Evolutionary conservation across 2,888 invertebrate species (phyloP).

Genomic region (Microplitis manilae): DNA sequence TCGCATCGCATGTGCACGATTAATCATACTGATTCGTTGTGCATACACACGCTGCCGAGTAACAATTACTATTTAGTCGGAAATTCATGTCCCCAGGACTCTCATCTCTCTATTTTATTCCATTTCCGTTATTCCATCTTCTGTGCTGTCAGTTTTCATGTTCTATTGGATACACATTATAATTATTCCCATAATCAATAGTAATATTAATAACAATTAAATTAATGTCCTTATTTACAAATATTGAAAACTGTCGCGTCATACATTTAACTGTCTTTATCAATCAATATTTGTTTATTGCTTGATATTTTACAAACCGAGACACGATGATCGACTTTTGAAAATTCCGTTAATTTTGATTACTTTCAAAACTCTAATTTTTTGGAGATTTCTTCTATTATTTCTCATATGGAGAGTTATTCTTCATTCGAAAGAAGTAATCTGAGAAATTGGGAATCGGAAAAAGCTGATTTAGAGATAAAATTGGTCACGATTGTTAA

Average conservation of each 20-base stretch:
- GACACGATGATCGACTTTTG: too few species aligned
- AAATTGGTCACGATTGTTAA: too few species aligned
- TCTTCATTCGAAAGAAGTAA: too few species aligned
- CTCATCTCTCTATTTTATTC: slow-evolving; percentile 20
- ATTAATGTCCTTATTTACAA: neutral
- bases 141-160: slow-evolving; percentile 1
- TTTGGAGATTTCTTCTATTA: too few species aligned
- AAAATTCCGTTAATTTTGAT: too few species aligned
- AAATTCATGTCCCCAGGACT: slow-evolving; percentile 44
- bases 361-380: too few species aligned
- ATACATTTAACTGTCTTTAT: neutral
- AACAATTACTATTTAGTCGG: slow-evolving; percentile 51
- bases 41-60: slow-evolving; percentile 47
- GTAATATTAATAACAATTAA: neutral
- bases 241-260: neutral
- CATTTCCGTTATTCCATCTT: slow-evolving; percentile 13
- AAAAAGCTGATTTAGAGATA: too few species aligned
- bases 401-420: too few species aligned
- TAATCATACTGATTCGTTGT: slow-evolving; percentile 54
- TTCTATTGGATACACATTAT: neutral
- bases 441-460: too few species aligned
- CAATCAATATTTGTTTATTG: neutral
- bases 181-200: neutral
- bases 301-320: neutral
- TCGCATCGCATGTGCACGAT: slow-evolving; percentile 53